Evolutionary conservation across 2,797 vertebrate species (phyloP), one percentile per base, ranked within the genome.

Genomic region (Neosilurus hyrtlii): DNA sequence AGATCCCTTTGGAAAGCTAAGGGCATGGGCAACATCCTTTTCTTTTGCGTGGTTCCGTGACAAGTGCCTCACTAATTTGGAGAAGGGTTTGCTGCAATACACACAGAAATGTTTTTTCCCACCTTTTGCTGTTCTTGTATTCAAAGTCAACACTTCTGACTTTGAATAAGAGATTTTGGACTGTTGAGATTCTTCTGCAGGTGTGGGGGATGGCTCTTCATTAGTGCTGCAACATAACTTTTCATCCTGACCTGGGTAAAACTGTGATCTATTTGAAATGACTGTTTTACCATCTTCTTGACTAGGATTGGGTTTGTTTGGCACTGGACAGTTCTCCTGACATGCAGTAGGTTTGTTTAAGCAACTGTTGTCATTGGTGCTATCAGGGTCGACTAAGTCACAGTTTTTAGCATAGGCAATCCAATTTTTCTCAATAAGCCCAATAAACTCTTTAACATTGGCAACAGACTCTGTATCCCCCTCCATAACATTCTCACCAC

Each of bases 31-130:
- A 1, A 88, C 86, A 12, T 88, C 85, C 8, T 43, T 73, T 70
- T 86, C 81, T 8, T 73, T 49, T 4, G 26, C 67, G 22, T 86
- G 87, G 12, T 24, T 80, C 20, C 49, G 71, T 30, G 76, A 68
- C 49, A 88, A 68, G 79, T 88, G 87, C 52, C 86, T 82, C 9
- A 80, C 59, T 9, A 87, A 75, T 73, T 88, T 88, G 20, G 18
- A 5, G 4, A 78, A n/a, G 15, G 82, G 72, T 57, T 74, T 84
- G 43, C 65, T 68, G 78, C 86, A 88, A 37, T 86, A 86, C 9
- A 80, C 20, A 70, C 85, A 88, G 51, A 63, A 84, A 22, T 83
- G 85, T 9, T 67, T 80, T 51, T 82, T 85, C n/a, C 65, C 1
- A 43, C 20, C 30, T 26, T 62, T 61, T 37, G 61, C 72, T 14